phyloP scores from a whole-genome alignment of 2,113 vertebrate species.

The Corythaeola cristata region DNA sequence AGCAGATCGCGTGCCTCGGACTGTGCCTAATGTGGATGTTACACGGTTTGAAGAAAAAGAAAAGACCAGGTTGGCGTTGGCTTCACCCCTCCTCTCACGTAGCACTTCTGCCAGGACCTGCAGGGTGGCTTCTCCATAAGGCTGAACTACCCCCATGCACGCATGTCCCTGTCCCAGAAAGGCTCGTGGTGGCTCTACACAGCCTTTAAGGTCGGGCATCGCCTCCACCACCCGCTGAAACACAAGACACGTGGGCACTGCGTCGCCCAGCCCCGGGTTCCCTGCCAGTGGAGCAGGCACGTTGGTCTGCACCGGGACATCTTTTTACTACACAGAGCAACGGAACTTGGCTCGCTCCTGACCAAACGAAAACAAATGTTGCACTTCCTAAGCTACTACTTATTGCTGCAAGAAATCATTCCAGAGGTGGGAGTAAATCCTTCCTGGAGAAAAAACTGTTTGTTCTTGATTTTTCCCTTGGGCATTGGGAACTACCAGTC shows the following conservation, averaged over 20 bases:
- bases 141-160: neutral
- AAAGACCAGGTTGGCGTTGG: neutral
- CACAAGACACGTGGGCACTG: neutral
- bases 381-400: neutral
- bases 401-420: neutral
- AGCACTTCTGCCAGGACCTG: neutral
- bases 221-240: neutral
- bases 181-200: neutral
- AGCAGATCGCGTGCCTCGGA: neutral
- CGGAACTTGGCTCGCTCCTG: neutral
- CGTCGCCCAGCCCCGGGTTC: rapidly evolving
- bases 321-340: neutral
- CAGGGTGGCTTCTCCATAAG: neutral
- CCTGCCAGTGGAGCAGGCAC: neutral
- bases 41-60: neutral
- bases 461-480: neutral
- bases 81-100: neutral
- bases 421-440: neutral
- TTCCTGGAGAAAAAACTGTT: neutral
- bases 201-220: neutral
- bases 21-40: neutral
- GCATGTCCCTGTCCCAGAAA: neutral
- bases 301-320: rapidly evolving
- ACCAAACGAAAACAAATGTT: neutral
- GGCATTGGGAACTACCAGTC: neutral